Evolutionary conservation across 2,113 vertebrate species (phyloP), one percentile per base, ranked within the genome.

Genomic region (Cacatua alba): DNA sequence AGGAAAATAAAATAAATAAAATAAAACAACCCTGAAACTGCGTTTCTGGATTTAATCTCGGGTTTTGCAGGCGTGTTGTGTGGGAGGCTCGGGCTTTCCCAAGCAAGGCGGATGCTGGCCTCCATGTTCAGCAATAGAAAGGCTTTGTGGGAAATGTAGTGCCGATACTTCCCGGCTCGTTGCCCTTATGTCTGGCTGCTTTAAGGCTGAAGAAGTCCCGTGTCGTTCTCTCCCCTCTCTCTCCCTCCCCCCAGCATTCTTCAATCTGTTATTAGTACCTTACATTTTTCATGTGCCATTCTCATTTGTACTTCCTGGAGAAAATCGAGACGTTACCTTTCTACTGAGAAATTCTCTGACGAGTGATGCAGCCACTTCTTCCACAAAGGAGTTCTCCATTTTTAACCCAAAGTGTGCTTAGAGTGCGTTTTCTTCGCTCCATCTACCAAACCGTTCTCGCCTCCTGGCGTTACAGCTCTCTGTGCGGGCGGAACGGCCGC

Each of bases 341-440:
- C 98, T 98, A 92, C 98, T 99, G 89, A 99, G 98, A 94, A 99
- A 99, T 93, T 99, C 99, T 85, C 99, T 97, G 65, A 99, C 98
- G 83, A 99, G 97, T 5, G 99, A 99, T 26, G 99, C 98, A 44
- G 99, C 98, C 83, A 99, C 98, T 79, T 99, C 99, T 95, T 99
- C 98, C 84, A 98, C 98, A 39, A 97, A 96, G 29, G 97, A 94
- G 55, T 82, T 94, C 68, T 97, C 97, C 99, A 99, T 99, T 65
- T 65, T 83, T 59, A 14, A 13, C 74, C 39, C 78, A 49, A 39
- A 57, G 33, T 6, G 24, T 49, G 59, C 55, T 72, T 19, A 28
- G 25, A 52, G 88, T 72, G 29, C 14, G 63, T 11, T 46, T 29
- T 13, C 76, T 16, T 37, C 1, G 13, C 51, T 25, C 16, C 68